These are phyloP conservation scores for Polydrusus tereticollis DNA, from an alignment of 2,888 invertebrate species.

Conservation along the genomic window DNA sequence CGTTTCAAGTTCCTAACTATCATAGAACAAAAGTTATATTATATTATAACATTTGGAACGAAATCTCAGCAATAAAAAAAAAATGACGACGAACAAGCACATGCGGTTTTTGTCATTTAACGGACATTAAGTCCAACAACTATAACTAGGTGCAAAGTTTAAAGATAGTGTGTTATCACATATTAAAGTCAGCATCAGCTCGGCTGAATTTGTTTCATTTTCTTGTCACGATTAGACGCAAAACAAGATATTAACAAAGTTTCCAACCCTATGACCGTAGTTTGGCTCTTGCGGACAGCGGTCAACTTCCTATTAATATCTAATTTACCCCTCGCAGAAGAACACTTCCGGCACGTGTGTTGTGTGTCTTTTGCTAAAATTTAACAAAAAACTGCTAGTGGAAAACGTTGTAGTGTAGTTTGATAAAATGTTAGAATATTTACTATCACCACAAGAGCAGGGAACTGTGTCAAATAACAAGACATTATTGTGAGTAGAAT, in stretches of 20 bases:
- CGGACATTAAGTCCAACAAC: conserved; percentile 27
- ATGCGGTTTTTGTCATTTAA: too few species aligned
- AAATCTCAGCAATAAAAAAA: too few species aligned
- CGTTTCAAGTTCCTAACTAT: too few species aligned
- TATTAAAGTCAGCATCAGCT: conserved; percentile 46
- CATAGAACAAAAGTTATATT: too few species aligned
- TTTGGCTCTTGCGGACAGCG: conserved; percentile 51
- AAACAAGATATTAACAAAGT: conserved; percentile 63
- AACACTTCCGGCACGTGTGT: conserved; percentile 34
- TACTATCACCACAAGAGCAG: too few species aligned
- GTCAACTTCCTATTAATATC: conserved; percentile 51
- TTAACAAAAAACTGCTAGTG: conserved; percentile 7
- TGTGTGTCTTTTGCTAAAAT: conserved; percentile 19
- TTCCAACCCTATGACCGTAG: conserved; percentile 54
- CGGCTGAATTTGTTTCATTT: conserved; percentile 55
- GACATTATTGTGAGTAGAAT: too few species aligned
- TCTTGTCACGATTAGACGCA: conserved; percentile 59
- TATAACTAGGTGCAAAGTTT: conserved; percentile 31
- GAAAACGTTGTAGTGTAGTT: too few species aligned
- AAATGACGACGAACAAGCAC: not conserved
- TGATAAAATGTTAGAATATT: too few species aligned
- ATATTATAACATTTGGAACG: too few species aligned
- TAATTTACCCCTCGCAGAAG: conserved; percentile 47
- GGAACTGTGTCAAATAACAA: too few species aligned
- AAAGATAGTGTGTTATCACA: conserved; percentile 47